phyloP scores from a whole-genome alignment of 2,113 vertebrate genomes.

The Eleginops maclovinus region DNA sequence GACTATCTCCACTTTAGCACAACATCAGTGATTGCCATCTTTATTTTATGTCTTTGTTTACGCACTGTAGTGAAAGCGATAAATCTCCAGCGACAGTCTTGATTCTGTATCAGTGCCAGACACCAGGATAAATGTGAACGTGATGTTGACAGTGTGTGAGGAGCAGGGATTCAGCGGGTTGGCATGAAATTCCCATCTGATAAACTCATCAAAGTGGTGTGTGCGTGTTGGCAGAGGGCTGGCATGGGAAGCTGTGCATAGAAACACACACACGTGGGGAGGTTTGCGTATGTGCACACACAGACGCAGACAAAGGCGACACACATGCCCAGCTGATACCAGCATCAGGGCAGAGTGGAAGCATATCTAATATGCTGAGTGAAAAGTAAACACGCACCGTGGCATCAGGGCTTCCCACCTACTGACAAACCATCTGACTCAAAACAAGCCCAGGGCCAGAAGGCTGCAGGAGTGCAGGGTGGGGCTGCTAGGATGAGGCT shows the following conservation, averaged over 20 bases:
- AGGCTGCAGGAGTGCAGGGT: constrained; percentile 48
- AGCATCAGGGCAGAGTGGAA: constrained; percentile 77
- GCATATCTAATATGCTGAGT: constrained; percentile 79
- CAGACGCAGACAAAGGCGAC: constrained; percentile 26
- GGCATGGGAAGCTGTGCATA: constrained; percentile 34
- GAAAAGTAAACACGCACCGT: constrained; percentile 78
- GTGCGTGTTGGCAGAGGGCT: constrained; percentile 29
- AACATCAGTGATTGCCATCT: constrained; percentile 21
- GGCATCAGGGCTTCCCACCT: constrained; percentile 72
- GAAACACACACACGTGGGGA: constrained; percentile 14
- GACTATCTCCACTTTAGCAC: constrained; percentile 6
- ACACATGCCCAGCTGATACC: constrained; percentile 71
- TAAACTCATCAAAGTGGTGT: constrained; percentile 63
- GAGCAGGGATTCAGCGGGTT: background rate
- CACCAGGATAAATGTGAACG: constrained; percentile 47
- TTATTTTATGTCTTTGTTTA: constrained; percentile 7
- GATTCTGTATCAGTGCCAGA: constrained; percentile 63
- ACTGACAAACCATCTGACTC: constrained; percentile 60
- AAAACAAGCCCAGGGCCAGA: constrained; percentile 63
- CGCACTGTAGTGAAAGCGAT: constrained; percentile 25
- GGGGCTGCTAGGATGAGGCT: constrained; percentile 30
- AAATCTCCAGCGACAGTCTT: constrained; percentile 37
- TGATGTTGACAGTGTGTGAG: constrained; percentile 25
- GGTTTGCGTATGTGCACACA: background rate
- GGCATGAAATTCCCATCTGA: constrained; percentile 63